Conservation (phyloP, 92 coral and sea anemone species). For the Palythoa grandis region DNA sequence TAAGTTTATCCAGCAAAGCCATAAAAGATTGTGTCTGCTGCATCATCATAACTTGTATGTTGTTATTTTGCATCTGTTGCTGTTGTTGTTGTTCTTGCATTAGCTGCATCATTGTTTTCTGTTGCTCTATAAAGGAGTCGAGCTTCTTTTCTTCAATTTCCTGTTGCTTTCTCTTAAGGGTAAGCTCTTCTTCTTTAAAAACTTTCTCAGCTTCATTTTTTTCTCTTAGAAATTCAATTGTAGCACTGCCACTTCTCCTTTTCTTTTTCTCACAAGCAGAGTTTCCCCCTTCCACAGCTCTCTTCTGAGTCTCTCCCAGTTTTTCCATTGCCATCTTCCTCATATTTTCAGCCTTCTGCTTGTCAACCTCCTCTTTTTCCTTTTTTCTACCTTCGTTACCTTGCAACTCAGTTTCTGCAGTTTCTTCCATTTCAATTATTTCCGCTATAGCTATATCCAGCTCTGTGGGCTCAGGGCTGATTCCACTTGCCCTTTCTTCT, state of each 20-base stretch:
- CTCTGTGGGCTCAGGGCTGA: constrained; percentile 9
- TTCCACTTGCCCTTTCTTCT: constrained; percentile 40
- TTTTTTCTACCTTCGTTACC: not conserved
- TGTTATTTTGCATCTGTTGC: not conserved
- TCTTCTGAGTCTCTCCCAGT: not conserved
- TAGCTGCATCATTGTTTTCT: too few species aligned
- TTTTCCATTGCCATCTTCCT: not conserved
- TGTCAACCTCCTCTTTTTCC: not conserved
- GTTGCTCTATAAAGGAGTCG: not conserved
- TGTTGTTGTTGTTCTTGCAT: not conserved
- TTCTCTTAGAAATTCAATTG: not conserved
- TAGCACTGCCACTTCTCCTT: not conserved
- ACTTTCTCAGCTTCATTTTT: not conserved
- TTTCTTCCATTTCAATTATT: constrained; percentile 44
- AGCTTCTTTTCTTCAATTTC: not conserved
- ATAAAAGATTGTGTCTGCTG: not conserved
- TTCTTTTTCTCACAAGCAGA: not conserved
- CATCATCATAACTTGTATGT: not conserved
- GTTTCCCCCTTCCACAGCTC: not conserved
- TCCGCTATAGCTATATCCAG: constrained; percentile 33
- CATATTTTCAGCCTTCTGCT: not conserved
- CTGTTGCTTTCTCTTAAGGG: not conserved
- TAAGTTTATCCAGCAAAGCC: not conserved
- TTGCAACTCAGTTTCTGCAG: not conserved
- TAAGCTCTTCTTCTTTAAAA: not conserved